A percentile compares a stretch with the other conserved stretches of the same genome.
Evolutionary conservation across 2,113 vertebrate genomes (phyloP).

Genomic region (Corynorhinus townsendii): DNA sequence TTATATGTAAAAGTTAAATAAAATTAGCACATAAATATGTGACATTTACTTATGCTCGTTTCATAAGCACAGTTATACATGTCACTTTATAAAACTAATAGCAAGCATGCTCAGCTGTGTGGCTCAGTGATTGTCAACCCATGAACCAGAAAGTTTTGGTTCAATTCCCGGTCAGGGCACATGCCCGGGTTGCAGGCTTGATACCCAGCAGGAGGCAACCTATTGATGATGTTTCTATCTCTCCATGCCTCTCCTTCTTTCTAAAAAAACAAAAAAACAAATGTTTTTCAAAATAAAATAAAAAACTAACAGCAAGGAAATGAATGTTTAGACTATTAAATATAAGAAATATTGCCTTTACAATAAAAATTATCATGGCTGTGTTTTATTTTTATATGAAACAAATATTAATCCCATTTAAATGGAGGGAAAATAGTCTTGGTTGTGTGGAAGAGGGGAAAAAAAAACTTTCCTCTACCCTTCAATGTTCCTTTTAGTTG

Average conservation of each 20-base stretch:
- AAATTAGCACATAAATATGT: neutral
- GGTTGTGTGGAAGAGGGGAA: neutral
- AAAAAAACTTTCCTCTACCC: neutral
- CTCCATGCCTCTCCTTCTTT: no score
- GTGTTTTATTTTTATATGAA: neutral
- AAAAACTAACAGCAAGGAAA: neutral
- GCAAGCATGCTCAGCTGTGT: neutral
- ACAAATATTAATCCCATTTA: neutral
- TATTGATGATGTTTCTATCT: no score
- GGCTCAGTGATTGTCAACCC: no score
- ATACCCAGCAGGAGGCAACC: no score
- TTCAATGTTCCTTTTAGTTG: neutral
- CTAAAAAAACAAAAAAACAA: no score
- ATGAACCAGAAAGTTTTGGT: no score
- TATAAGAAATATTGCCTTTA: neutral
- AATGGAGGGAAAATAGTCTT: neutral
- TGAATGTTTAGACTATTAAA: neutral
- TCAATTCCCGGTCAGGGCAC: no score
- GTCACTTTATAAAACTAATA: neutral
- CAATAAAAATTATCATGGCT: neutral
- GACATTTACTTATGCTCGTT: neutral
- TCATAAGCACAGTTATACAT: neutral
- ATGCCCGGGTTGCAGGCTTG: no score
- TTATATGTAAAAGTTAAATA: neutral
- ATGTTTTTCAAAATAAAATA: no score